Conservation (phyloP, 2,113 vertebrate species). For the Apeltes quadracus region DNA sequence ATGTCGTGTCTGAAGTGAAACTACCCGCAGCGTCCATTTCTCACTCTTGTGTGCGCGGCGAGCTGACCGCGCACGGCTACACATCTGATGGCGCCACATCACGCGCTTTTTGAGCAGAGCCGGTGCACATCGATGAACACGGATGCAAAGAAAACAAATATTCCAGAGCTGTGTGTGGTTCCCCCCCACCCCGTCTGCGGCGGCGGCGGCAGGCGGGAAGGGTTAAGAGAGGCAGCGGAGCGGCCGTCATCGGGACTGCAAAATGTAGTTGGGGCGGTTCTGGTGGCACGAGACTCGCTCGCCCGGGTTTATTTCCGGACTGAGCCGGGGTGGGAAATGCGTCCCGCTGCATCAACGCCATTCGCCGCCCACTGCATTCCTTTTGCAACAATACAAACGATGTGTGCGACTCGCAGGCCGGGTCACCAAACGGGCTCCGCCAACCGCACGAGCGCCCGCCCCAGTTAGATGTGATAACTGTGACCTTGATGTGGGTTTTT, state of each 20-base stretch:
- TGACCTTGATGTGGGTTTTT: conserved; percentile 14
- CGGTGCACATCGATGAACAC: neutral
- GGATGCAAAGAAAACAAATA: neutral
- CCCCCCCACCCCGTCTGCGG: too few species aligned
- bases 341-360: conserved; percentile 31
- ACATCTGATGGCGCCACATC: too few species aligned
- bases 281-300: conserved; percentile 44
- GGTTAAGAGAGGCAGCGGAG: conserved; percentile 2
- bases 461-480: conserved; percentile 45
- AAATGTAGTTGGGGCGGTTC: conserved; percentile 50
- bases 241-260: neutral
- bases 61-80: too few species aligned
- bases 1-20: neutral
- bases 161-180: neutral
- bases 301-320: conserved; percentile 44
- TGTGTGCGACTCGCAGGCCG: conserved; percentile 8
- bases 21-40: too few species aligned
- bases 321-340: neutral
- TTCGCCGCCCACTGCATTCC: conserved; percentile 44
- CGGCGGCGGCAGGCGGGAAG: neutral
- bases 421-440: conserved; percentile 18
- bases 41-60: too few species aligned
- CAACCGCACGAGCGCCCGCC: conserved; percentile 27
- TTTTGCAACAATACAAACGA: conserved; percentile 51
- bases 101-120: too few species aligned